phyloP scores from a whole-genome alignment of 2,113 vertebrate species.

The Glaucidium brasilianum region DNA sequence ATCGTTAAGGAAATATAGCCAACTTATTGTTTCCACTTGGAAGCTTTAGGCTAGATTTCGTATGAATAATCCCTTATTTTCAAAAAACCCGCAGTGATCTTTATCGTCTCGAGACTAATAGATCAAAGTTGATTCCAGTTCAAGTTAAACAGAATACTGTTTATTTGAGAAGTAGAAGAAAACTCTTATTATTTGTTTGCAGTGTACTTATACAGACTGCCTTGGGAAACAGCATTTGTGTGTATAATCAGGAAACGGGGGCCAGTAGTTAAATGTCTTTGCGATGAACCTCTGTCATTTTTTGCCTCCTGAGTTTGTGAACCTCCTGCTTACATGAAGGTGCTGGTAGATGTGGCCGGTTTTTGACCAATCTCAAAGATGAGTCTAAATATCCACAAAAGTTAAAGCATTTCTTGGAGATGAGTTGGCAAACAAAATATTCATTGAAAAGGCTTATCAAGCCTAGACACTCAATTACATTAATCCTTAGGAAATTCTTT shows the following conservation, averaged over 20 bases:
- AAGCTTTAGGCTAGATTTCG: not conserved
- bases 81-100: not conserved
- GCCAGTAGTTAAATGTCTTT: not conserved
- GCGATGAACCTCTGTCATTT: not conserved
- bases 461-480: not conserved
- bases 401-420: not conserved
- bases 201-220: not conserved
- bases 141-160: not conserved
- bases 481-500: slow-evolving; percentile 6
- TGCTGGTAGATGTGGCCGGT: not conserved
- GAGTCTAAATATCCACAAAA: not conserved
- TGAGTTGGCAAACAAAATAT: not conserved
- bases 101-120: not conserved
- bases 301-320: not conserved
- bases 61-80: not conserved
- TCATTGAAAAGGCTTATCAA: not conserved
- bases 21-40: not conserved
- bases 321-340: not conserved
- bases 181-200: not conserved
- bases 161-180: not conserved
- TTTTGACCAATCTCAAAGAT: not conserved
- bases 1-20: not conserved
- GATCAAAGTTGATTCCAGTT: not conserved
- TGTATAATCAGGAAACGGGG: not conserved
- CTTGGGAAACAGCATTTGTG: not conserved